These are phyloP conservation scores for Scaptomyza polygonia DNA, from an alignment of 2,888 invertebrate species.

Conservation along the genomic window DNA sequence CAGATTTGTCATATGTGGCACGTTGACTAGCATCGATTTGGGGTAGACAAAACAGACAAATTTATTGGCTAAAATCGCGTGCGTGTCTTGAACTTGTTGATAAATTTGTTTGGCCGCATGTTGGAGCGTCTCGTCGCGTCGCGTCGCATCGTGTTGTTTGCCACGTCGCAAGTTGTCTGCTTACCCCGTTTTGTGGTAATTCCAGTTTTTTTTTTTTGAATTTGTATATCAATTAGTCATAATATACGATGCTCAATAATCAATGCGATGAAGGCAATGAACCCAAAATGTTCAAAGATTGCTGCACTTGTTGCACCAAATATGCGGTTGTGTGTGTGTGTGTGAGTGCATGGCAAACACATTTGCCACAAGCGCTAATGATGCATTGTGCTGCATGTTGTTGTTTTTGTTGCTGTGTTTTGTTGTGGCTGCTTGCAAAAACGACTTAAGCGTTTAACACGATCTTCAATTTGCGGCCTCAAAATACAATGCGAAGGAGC, in stretches of 20 bases:
- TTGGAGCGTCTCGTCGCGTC: conserved; percentile 9
- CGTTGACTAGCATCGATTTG: conserved; percentile 48
- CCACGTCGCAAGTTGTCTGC: conserved; percentile 1
- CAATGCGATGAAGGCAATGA: conserved; percentile 69
- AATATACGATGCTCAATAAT: conserved; percentile 70
- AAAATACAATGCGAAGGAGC: conserved; percentile 41
- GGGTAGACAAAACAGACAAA: conserved; percentile 31
- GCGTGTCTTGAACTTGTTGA: conserved; percentile 53
- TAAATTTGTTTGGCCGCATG: conserved; percentile 30
- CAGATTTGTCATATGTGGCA: conserved; percentile 55
- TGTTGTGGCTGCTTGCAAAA: conserved; percentile 24
- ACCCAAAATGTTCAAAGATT: conserved; percentile 30
- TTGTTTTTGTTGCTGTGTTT: conserved; percentile 20
- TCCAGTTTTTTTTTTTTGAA: conserved; percentile 51
- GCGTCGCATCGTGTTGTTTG: background rate
- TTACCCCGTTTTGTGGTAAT: conserved; percentile 13
- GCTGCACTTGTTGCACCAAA: conserved; percentile 75
- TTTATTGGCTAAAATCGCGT: conserved; percentile 63
- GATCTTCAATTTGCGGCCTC: conserved; percentile 79
- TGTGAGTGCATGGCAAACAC: conserved; percentile 70
- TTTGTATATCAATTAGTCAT: conserved; percentile 80
- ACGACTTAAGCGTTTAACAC: conserved; percentile 78
- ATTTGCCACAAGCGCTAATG: conserved; percentile 80
- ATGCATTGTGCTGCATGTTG: conserved; percentile 74
- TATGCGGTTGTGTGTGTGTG: conserved; percentile 21